These are phyloP conservation scores for Thera britannica DNA, from an alignment of 2,888 invertebrate species.

Conservation along the genomic window DNA sequence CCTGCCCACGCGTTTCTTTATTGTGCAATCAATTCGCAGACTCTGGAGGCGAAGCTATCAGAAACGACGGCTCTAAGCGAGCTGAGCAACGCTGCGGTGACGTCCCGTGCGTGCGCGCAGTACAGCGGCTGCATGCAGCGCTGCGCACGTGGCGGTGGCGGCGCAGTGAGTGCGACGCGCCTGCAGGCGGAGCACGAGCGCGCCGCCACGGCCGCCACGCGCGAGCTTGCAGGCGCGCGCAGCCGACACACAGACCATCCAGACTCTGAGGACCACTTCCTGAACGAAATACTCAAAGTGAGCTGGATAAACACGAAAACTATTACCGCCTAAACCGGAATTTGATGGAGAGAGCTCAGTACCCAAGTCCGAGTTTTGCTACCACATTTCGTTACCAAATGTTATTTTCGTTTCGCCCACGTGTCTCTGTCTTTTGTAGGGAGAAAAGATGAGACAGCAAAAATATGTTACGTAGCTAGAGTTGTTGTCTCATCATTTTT, in stretches of 20 bases:
- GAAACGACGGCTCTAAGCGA: constrained; percentile 17
- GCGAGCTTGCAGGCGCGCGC: constrained; percentile 16
- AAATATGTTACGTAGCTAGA: too few relatives aligned
- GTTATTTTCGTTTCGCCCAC: too few relatives aligned
- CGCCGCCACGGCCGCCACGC: constrained; percentile 28
- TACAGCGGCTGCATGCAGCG: constrained; percentile 35
- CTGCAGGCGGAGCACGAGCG: constrained; percentile 26
- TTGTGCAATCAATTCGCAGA: constrained; percentile 16
- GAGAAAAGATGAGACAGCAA: too few relatives aligned
- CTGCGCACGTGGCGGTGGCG: constrained; percentile 67
- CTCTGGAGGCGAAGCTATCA: constrained; percentile 30
- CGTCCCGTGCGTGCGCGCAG: constrained; percentile 29
- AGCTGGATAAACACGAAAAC: constrained; percentile 1
- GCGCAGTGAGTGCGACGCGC: constrained; percentile 48
- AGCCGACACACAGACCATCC: constrained; percentile 4
- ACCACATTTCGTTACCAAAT: too few relatives aligned
- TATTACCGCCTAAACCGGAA: too few relatives aligned
- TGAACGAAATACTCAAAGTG: constrained; percentile 33
- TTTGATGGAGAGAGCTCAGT: neutral
- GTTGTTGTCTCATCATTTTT: too few relatives aligned
- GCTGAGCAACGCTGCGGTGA: constrained; percentile 37
- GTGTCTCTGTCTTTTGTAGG: too few relatives aligned
- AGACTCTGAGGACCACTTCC: constrained; percentile 27
- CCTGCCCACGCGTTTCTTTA: too few relatives aligned
- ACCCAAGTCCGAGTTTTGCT: neutral